Percentiles rank a stretch among this genome's conserved stretches.
Evolutionary conservation across 2,888 invertebrate genomes (phyloP).

Genomic region (Acholoe squamosa): DNA sequence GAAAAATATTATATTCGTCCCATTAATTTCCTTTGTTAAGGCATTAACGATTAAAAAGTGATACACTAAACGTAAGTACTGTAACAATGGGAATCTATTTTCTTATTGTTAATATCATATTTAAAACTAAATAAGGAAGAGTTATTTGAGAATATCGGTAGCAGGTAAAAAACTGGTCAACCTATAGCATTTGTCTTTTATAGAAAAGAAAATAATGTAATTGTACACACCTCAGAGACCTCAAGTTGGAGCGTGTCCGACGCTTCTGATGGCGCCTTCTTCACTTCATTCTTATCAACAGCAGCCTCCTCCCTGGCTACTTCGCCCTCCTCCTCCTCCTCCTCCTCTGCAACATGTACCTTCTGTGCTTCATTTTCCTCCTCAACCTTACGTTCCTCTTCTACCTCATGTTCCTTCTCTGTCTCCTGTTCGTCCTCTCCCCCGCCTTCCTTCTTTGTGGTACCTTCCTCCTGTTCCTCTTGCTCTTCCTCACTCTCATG

Average conservation of each 20-base stretch:
- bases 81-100: no score
- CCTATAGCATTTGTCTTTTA: no score
- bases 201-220: no score
- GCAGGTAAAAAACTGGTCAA: no score
- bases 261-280: background rate
- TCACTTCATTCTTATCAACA: background rate
- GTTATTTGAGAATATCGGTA: no score
- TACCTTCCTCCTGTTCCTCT: background rate
- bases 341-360: background rate
- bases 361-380: background rate
- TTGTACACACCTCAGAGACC: background rate
- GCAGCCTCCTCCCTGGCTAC: background rate
- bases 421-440: background rate
- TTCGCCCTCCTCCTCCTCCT: conserved; percentile 15
- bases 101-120: no score
- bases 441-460: background rate
- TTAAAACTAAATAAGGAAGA: no score
- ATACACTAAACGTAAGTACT: no score
- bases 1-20: no score
- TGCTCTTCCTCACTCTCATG: background rate
- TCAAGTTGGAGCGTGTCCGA: conserved; percentile 19
- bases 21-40: no score
- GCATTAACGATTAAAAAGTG: no score
- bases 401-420: background rate
- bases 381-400: conserved; percentile 6